phyloP scores from a whole-genome alignment of 2,888 invertebrate genomes.

The Ectobius pallidus region DNA sequence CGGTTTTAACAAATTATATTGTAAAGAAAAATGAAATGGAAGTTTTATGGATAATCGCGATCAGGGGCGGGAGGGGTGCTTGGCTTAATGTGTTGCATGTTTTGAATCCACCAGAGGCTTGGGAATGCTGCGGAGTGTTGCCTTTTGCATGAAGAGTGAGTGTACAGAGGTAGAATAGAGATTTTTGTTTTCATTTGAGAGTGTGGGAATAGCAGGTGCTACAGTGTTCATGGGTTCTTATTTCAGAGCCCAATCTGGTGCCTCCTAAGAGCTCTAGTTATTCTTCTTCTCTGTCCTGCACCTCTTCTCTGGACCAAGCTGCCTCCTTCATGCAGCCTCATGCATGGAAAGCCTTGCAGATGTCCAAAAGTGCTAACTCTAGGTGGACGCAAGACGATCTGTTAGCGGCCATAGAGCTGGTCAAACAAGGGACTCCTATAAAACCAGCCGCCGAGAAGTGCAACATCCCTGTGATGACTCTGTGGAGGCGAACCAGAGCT shows the following conservation, averaged over 20 bases:
- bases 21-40: too few relatives aligned
- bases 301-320: conserved; percentile 27
- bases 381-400: conserved; percentile 51
- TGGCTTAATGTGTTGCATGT: conserved; percentile 13
- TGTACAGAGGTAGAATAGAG: too few relatives aligned
- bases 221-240: conserved; percentile 38
- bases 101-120: conserved; percentile 10
- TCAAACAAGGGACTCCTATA: conserved; percentile 51
- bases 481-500: conserved; percentile 52
- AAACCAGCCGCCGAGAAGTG: conserved; percentile 52
- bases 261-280: conserved; percentile 35
- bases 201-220: conserved; percentile 2
- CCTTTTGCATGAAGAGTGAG: conserved; percentile 12
- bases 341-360: conserved; percentile 44
- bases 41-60: too few relatives aligned
- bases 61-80: too few relatives aligned
- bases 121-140: conserved; percentile 11
- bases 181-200: background rate
- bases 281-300: conserved; percentile 36
- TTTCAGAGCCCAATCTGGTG: conserved; percentile 41
- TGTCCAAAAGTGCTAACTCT: conserved; percentile 44
- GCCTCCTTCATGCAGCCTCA: conserved; percentile 35
- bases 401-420: conserved; percentile 50
- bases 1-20: too few relatives aligned
- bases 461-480: conserved; percentile 53